Percentiles rank a stretch among this genome's conserved stretches.
These are phyloP conservation scores for Bombus difficillimus DNA, from an alignment of 1,140 invertebrate species.

Conservation along the genomic window DNA sequence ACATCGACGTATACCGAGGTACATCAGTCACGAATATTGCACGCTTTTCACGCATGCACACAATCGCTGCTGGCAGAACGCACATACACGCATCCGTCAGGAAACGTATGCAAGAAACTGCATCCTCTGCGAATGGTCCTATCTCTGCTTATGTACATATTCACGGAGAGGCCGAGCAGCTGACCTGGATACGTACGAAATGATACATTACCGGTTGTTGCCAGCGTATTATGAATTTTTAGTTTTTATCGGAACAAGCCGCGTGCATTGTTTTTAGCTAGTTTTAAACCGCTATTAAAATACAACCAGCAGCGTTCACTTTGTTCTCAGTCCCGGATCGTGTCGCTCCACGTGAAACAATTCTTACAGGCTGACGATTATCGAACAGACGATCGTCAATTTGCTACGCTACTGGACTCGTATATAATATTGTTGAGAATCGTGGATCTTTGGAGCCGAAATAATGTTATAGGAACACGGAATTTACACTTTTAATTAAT, in stretches of 20 bases:
- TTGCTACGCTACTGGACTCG: too few relatives aligned
- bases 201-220: slow-evolving; percentile 64
- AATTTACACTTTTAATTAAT: too few relatives aligned
- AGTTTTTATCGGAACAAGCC: slow-evolving; percentile 58
- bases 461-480: too few relatives aligned
- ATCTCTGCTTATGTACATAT: slow-evolving; percentile 29
- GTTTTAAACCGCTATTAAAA: neutral
- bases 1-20: too few relatives aligned
- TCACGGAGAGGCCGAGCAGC: slow-evolving; percentile 42
- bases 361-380: neutral
- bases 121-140: slow-evolving; percentile 31
- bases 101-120: slow-evolving; percentile 35
- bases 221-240: slow-evolving; percentile 68
- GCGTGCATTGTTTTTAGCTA: slow-evolving; percentile 37
- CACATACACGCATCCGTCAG: neutral
- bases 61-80: neutral
- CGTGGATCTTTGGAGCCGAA: too few relatives aligned
- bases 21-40: neutral
- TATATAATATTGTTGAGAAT: too few relatives aligned
- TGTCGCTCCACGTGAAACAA: neutral
- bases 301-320: slow-evolving; percentile 32
- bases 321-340: slow-evolving; percentile 6
- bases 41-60: neutral
- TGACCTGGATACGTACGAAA: slow-evolving; percentile 68
- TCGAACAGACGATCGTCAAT: neutral